Percentiles rank a stretch among this genome's conserved stretches.
These are phyloP conservation scores for Lasioglossum lativentre DNA, from an alignment of 2,888 invertebrate species.

Conservation along the genomic window DNA sequence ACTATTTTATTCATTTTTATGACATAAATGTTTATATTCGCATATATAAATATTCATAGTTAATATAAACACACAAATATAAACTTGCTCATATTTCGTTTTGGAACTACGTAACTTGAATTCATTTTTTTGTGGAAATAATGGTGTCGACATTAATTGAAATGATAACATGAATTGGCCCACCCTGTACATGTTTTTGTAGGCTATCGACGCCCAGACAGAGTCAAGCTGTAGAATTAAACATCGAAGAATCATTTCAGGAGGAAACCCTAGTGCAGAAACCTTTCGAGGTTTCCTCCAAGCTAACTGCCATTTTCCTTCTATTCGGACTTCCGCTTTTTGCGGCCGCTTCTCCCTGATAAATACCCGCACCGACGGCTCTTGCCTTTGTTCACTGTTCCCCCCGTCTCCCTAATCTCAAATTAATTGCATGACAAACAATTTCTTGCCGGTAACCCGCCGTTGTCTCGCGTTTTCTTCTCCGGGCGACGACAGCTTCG, in stretches of 20 bases:
- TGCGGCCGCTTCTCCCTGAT: constrained; percentile 25
- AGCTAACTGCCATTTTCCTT: constrained; percentile 28
- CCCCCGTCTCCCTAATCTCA: constrained; percentile 69
- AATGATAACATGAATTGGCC: neutral
- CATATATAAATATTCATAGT: too few relatives aligned
- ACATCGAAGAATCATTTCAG: neutral
- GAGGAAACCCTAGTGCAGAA: neutral
- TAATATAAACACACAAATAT: too few relatives aligned
- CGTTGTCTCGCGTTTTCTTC: constrained; percentile 58
- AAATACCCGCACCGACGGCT: constrained; percentile 42
- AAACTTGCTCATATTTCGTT: too few relatives aligned
- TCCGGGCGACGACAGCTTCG: constrained; percentile 33
- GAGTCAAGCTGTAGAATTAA: neutral
- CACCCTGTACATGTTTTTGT: neutral
- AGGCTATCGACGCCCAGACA: neutral
- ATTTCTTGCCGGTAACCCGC: constrained; percentile 63
- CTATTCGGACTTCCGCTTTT: constrained; percentile 24
- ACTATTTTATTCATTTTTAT: neutral
- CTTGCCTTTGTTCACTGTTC: constrained; percentile 46
- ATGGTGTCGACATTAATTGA: neutral
- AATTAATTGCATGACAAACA: constrained; percentile 77
- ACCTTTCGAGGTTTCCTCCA: constrained; percentile 3
- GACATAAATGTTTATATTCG: neutral
- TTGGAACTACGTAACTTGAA: neutral
- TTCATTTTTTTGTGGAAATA: neutral